Evolutionary conservation across 1,140 invertebrate genomes (phyloP), one percentile per base, ranked within the genome.

Genomic region (Ceratina japonica): DNA sequence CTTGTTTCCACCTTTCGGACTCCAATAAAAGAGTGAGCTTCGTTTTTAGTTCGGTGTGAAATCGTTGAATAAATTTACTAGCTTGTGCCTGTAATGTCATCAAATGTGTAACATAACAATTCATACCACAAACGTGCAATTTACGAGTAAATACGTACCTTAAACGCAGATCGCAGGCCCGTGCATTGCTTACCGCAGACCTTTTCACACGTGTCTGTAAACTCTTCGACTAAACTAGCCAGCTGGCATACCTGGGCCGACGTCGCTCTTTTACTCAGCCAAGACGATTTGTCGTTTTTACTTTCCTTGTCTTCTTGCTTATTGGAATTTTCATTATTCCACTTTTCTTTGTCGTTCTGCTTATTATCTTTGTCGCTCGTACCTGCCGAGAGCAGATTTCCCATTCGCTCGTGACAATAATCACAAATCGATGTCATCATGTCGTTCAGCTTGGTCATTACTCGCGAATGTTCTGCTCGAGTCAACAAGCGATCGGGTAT

Each of bases 1-100:
- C 97, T 86, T 96, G 95, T 89, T 97, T 97, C 98, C 98, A 99
- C 68, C 96, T 94, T 92, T 99, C 98, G 83, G 95, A 95, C 87
- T 99, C 98, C 54, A 99, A 92, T 54, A 98, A 94, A 76, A 96
- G 87, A 79, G 95, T 96, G 27, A 99, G 92, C 91, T 98, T 98
- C 27, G 94, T 95, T 91, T 97, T 97, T 61, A 97, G 93, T 87
- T 98, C 97, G 64, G 95, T 94, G 90, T 99, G 98, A 91, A 99
- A 98, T 87, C 95, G 95, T 85, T 97, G 95, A 59, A 99, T 96
- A 93, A 98, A 99, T 90, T 96, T 96, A 86, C 95, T 97, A 4
- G 97, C 97, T 94, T 98, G 95, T 82, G 93, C 93, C 90, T 91
- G 37, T 24, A 78, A 78, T 77, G 79, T 74, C 13, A 58, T 12